phyloP scores from a whole-genome alignment of 2,797 vertebrate genomes.

The Tadarida brasiliensis region DNA sequence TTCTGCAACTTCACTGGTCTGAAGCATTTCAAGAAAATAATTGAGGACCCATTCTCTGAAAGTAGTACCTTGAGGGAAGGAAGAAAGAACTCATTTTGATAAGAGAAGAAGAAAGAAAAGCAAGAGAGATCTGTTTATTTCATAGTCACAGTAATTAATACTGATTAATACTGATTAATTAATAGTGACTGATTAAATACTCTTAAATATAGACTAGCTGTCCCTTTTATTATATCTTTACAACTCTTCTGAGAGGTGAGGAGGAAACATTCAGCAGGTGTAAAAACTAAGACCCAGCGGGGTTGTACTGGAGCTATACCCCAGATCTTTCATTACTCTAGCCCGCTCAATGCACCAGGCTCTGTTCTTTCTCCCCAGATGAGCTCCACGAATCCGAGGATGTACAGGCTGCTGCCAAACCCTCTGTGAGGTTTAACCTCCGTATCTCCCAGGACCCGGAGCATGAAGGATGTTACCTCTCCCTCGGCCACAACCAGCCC shows the following conservation, averaged over 20 bases:
- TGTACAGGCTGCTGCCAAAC: neutral
- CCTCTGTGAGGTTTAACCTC: slow-evolving; percentile 90
- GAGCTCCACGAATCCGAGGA: slow-evolving; percentile 34
- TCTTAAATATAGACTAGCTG: neutral
- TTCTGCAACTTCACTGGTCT: neutral
- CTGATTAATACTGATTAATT: no score
- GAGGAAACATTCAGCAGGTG: neutral
- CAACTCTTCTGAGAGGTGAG: neutral
- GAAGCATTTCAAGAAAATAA: slow-evolving; percentile 27
- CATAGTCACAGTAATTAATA: neutral
- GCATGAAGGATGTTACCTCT: slow-evolving; percentile 91
- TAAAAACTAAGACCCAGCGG: neutral
- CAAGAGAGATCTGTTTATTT: slow-evolving; percentile 7
- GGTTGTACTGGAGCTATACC: neutral
- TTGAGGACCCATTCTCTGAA: neutral
- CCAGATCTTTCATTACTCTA: neutral
- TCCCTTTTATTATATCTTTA: neutral
- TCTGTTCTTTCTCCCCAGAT: slow-evolving; percentile 81
- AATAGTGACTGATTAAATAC: neutral
- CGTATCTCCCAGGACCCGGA: slow-evolving; percentile 88
- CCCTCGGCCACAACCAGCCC: slow-evolving; percentile 82
- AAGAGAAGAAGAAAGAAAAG: slow-evolving; percentile 1
- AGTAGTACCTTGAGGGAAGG: neutral
- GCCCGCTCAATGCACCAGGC: neutral
- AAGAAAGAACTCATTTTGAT: neutral